A percentile compares a stretch with the other conserved stretches of the same genome.
phyloP scores from a whole-genome alignment of 1,140 invertebrate genomes.

The Microplitis demolitor region DNA sequence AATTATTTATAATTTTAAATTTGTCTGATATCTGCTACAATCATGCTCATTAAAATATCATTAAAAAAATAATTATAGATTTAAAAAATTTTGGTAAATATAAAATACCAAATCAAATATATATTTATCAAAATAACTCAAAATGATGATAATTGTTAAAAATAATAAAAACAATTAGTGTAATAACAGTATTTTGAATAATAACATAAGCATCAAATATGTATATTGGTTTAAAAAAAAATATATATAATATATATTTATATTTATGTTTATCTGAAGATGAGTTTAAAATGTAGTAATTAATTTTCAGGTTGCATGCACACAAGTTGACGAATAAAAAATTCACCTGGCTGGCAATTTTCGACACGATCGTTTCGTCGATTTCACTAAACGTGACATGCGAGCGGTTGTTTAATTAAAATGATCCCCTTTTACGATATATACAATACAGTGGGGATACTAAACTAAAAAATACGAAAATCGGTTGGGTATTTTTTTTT shows the following conservation, averaged over 20 bases:
- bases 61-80: too few species aligned
- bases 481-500: slow-evolving; percentile 13
- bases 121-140: too few species aligned
- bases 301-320: slow-evolving; percentile 23
- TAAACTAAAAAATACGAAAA: background rate
- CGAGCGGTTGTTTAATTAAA: slow-evolving; percentile 24
- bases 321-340: slow-evolving; percentile 3
- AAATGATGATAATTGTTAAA: too few species aligned
- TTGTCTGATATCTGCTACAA: too few species aligned
- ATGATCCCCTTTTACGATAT: slow-evolving; percentile 17
- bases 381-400: slow-evolving; percentile 23
- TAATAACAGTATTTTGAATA: background rate
- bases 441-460: background rate
- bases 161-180: background rate
- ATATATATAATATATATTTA: background rate
- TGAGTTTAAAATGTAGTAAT: background rate
- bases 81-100: too few species aligned
- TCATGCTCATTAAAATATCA: too few species aligned
- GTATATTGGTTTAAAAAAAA: background rate
- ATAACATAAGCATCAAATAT: background rate
- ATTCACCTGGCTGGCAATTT: slow-evolving; percentile 26
- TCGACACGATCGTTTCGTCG: slow-evolving; percentile 19
- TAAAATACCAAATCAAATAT: too few species aligned
- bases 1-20: too few species aligned
- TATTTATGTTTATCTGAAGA: background rate